Conservation (phyloP, 2,888 invertebrate genomes). For the Acanthococcus lagerstroemiae region DNA sequence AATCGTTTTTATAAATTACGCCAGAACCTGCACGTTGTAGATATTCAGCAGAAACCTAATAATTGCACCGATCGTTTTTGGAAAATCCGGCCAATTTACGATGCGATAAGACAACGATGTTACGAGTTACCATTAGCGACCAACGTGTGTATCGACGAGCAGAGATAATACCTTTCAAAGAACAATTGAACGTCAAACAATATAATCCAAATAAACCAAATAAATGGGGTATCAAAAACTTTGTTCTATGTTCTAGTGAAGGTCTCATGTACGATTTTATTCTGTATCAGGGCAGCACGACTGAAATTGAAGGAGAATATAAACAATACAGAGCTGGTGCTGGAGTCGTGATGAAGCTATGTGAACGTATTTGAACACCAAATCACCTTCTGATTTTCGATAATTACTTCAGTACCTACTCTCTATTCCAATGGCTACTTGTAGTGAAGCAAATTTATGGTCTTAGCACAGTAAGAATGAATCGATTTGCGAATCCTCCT, state of each 20-base stretch:
- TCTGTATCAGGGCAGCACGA: constrained; percentile 37
- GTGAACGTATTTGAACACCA: constrained; percentile 3
- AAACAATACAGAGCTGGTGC: constrained; percentile 1
- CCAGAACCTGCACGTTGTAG: constrained; percentile 35
- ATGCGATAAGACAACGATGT: constrained; percentile 34
- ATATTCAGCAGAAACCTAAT: constrained; percentile 1
- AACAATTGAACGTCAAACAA: constrained; percentile 37
- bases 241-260: constrained; percentile 36
- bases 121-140: constrained; percentile 32
- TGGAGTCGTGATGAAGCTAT: constrained; percentile 7
- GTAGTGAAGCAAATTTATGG: constrained; percentile 13
- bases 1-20: constrained; percentile 36
- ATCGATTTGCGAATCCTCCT: constrained; percentile 24
- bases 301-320: constrained; percentile 12
- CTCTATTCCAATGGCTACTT: constrained; percentile 28
- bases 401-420: constrained; percentile 31
- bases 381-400: constrained; percentile 25
- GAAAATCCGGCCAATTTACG: constrained; percentile 36
- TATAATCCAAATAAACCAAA: constrained; percentile 38
- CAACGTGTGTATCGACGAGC: no score
- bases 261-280: constrained; percentile 38
- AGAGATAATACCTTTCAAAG: constrained; percentile 39
- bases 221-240: constrained; percentile 38
- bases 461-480: constrained; percentile 24
- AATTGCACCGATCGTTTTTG: constrained; percentile 34